Conservation (phyloP, 2,113 vertebrate genomes). For the Platysternon megacephalum region DNA sequence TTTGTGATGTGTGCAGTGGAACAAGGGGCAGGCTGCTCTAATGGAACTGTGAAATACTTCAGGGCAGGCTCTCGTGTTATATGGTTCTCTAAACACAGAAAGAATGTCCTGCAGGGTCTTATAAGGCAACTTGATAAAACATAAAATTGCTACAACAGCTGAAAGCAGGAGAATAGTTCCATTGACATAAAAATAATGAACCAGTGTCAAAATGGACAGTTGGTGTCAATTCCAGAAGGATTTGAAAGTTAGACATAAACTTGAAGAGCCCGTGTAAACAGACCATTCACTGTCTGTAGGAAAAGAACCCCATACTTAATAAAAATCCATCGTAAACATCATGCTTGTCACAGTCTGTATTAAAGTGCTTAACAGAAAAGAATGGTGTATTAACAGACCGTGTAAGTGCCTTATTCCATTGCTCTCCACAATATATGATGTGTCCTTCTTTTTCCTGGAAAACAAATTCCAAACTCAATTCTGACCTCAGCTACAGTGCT, state of each 20-base stretch:
- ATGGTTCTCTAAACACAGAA: constrained; percentile 11
- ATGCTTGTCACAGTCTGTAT: constrained; percentile 6
- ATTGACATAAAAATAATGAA: constrained; percentile 69
- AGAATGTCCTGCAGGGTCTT: constrained; percentile 19
- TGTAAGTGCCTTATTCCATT: constrained; percentile 2
- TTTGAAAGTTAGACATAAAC: constrained; percentile 60
- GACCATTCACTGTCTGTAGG: constrained; percentile 23
- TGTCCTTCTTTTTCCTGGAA: constrained; percentile 19
- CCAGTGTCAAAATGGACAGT: constrained; percentile 69
- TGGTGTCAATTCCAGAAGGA: constrained; percentile 67
- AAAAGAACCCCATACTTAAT: constrained; percentile 47
- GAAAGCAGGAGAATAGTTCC: constrained; percentile 61
- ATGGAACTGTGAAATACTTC: constrained; percentile 12
- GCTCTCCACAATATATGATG: background rate
- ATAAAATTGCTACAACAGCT: constrained; percentile 68
- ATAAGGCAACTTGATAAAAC: constrained; percentile 45
- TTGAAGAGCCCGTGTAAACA: constrained; percentile 33
- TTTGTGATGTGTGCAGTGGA: background rate
- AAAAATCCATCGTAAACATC: constrained; percentile 42
- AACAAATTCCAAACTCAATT: constrained; percentile 32
- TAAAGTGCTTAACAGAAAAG: constrained; percentile 38
- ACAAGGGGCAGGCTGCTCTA: background rate
- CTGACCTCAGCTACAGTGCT: background rate
- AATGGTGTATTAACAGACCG: background rate
- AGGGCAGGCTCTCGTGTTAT: background rate